Evolutionary conservation across 2,113 vertebrate genomes (phyloP).

Genomic region (Phylloscopus trochilus): DNA sequence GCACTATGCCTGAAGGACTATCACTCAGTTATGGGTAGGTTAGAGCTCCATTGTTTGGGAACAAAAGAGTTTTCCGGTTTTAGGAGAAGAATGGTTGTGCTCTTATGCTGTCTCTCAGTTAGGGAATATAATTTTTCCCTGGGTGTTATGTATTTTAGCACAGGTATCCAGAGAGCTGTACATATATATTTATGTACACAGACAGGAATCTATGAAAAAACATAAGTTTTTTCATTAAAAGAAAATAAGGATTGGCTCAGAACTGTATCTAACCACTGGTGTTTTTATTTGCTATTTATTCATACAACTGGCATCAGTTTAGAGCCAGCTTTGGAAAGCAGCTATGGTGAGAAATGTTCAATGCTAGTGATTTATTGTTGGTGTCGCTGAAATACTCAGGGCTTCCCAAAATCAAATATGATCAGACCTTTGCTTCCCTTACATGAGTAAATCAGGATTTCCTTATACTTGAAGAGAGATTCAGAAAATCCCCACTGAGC

Average conservation of each 20-base stretch:
- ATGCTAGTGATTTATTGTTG: neutral
- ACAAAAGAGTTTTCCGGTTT: neutral
- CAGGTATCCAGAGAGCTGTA: neutral
- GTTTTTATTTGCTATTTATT: neutral
- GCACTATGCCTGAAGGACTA: neutral
- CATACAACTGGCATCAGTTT: neutral
- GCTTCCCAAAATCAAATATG: neutral
- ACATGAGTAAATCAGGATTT: neutral
- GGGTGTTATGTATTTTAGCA: neutral
- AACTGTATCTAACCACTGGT: neutral
- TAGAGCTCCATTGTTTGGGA: neutral
- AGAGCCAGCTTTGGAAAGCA: neutral
- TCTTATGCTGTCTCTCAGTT: neutral
- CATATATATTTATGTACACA: neutral
- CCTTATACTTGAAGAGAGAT: neutral
- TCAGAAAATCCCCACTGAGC: neutral
- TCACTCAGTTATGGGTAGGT: neutral
- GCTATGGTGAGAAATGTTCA: neutral
- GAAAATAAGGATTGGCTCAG: neutral
- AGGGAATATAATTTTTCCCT: neutral
- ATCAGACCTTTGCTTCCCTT: neutral
- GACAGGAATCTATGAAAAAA: no score
- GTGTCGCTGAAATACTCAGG: neutral
- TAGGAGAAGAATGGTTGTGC: neutral
- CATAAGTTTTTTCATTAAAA: neutral